Conservation (phyloP, 2,888 invertebrate genomes). For the Trilocha varians region DNA sequence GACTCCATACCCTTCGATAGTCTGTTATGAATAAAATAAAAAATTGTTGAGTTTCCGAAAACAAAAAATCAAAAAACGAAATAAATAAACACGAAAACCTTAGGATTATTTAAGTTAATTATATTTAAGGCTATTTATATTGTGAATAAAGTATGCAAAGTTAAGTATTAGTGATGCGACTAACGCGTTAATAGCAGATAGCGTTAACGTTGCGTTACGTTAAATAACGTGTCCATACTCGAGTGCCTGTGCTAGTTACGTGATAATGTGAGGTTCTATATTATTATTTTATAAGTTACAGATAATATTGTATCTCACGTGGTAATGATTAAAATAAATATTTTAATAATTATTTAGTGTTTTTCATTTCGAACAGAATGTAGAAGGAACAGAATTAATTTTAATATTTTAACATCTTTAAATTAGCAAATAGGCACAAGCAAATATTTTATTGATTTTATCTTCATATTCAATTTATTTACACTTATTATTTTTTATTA, state of each 20-base stretch:
- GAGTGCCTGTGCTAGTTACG: slow-evolving; percentile 37
- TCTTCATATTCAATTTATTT: no score
- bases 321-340: slow-evolving; percentile 38
- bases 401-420: no score
- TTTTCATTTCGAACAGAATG: neutral
- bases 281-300: slow-evolving; percentile 16
- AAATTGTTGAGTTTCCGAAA: neutral
- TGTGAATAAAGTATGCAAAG: slow-evolving; percentile 25
- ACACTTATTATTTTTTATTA: no score
- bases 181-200: neutral
- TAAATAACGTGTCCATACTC: slow-evolving; percentile 27
- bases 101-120: slow-evolving; percentile 21
- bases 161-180: slow-evolving; percentile 6
- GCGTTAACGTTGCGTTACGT: slow-evolving; percentile 3
- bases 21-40: neutral
- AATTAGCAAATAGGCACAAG: no score
- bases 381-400: no score
- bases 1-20: neutral
- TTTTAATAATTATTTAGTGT: slow-evolving; percentile 15
- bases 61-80: slow-evolving; percentile 1
- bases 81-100: slow-evolving; percentile 7
- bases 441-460: no score
- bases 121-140: slow-evolving; percentile 37
- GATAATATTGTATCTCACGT: slow-evolving; percentile 28
- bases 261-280: slow-evolving; percentile 26